phyloP scores from a whole-genome alignment of 2,797 vertebrate species.

The Gastrophryne carolinensis region DNA sequence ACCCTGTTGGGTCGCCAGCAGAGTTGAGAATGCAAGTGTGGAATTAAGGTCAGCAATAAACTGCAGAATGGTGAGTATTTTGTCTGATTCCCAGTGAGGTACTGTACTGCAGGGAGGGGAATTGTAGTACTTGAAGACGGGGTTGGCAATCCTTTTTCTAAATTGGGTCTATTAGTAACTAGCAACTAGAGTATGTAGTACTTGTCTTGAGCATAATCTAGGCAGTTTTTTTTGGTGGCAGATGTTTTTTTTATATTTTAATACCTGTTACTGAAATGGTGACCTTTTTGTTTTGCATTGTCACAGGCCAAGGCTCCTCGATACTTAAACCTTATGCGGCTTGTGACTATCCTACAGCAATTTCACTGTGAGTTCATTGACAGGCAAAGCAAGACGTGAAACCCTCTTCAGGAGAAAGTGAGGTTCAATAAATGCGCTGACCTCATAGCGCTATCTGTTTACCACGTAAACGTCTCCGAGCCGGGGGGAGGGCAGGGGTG shows the following conservation, averaged over 20 bases:
- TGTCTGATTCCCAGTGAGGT: too few species aligned
- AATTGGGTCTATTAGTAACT: too few species aligned
- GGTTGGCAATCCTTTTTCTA: too few species aligned
- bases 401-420: slow-evolving; percentile 72
- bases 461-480: slow-evolving; percentile 74
- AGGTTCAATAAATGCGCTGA: slow-evolving; percentile 68
- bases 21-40: too few species aligned
- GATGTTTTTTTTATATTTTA: slow-evolving; percentile 26
- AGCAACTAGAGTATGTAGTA: too few species aligned
- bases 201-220: too few species aligned
- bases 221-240: not conserved
- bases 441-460: slow-evolving; percentile 76
- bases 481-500: slow-evolving; percentile 73
- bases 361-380: slow-evolving; percentile 73
- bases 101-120: too few species aligned
- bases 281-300: slow-evolving; percentile 76
- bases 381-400: slow-evolving; percentile 74
- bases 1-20: too few species aligned
- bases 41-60: too few species aligned
- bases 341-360: slow-evolving; percentile 78
- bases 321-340: slow-evolving; percentile 76
- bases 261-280: slow-evolving; percentile 69
- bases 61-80: too few species aligned
- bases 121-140: too few species aligned
- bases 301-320: slow-evolving; percentile 80